Conservation (phyloP, 2,797 vertebrate genomes). For the Uromys caudimaculatus region DNA sequence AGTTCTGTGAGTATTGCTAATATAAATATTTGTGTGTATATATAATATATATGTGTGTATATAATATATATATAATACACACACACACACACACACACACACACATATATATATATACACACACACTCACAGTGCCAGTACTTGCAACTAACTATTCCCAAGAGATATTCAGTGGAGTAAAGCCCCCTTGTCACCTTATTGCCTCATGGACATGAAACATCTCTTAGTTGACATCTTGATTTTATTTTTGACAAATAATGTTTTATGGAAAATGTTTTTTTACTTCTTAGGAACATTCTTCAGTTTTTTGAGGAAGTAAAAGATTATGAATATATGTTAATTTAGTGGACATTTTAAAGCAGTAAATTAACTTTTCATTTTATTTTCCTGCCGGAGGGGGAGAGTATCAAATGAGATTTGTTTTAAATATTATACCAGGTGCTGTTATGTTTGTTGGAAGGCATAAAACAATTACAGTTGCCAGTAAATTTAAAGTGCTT, state of each 20-base stretch:
- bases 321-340: background rate
- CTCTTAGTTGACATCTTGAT: background rate
- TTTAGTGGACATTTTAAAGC: constrained; percentile 38
- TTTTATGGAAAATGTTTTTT: constrained; percentile 45
- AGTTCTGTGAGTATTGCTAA: background rate
- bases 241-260: background rate
- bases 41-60: background rate
- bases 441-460: constrained; percentile 35
- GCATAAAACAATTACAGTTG: constrained; percentile 51
- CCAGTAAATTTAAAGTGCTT: constrained; percentile 65
- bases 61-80: too few species aligned
- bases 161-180: background rate
- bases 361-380: constrained; percentile 48
- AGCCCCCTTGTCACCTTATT: background rate
- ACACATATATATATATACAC: background rate
- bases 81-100: background rate
- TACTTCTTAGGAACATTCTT: constrained; percentile 55
- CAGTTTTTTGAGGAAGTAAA: background rate
- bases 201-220: background rate
- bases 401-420: constrained; percentile 41
- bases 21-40: background rate
- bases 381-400: constrained; percentile 24
- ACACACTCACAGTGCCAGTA: background rate
- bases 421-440: constrained; percentile 52
- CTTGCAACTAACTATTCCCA: background rate